A percentile compares a stretch with the other conserved stretches of the same genome.
phyloP scores from a whole-genome alignment of 2,113 vertebrate genomes.

The Corythornis vintsioides region DNA sequence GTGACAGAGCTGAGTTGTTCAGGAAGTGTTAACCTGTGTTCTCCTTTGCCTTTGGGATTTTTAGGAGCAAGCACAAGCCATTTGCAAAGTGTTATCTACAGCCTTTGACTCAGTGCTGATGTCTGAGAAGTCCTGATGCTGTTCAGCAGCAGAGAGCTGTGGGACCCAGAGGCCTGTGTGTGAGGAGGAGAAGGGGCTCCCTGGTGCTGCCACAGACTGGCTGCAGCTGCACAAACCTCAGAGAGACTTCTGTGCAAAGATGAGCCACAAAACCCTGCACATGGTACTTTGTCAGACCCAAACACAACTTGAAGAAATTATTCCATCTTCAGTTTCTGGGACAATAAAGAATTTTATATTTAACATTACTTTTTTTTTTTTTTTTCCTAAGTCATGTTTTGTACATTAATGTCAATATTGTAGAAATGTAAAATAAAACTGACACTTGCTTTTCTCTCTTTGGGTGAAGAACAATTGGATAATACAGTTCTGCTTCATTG shows the following conservation, averaged over 20 bases:
- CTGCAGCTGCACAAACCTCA: background rate
- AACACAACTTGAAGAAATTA: background rate
- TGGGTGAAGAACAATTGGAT: background rate
- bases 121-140: conserved; percentile 87
- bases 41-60: background rate
- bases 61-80: conserved; percentile 93
- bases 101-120: conserved; percentile 91
- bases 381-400: background rate
- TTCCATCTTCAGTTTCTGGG: background rate
- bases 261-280: background rate
- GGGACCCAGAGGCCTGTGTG: background rate
- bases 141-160: background rate
- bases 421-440: conserved; percentile 58
- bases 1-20: background rate
- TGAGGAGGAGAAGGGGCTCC: background rate
- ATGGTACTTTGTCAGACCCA: conserved; percentile 23
- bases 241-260: background rate
- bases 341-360: conserved; percentile 31
- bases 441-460: background rate
- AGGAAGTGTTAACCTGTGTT: background rate
- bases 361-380: background rate
- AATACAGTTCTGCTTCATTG: background rate
- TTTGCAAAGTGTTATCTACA: conserved; percentile 93
- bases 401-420: conserved; percentile 31
- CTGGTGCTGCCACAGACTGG: background rate